phyloP scores from a whole-genome alignment of 2,797 vertebrate genomes.

The Cuniculus paca region DNA sequence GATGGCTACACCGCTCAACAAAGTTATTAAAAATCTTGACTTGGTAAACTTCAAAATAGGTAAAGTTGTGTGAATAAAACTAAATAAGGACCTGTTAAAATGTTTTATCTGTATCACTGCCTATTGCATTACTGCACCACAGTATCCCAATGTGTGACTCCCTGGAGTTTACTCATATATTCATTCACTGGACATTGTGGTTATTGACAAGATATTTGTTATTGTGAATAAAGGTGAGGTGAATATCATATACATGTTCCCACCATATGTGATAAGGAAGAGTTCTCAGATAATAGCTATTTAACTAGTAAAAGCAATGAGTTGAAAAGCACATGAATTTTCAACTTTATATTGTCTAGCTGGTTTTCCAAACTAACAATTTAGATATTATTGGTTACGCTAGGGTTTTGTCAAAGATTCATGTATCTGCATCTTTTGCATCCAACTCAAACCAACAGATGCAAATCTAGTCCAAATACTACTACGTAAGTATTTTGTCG shows the following conservation, averaged over 20 bases:
- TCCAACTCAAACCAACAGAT: neutral
- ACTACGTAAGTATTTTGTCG: neutral
- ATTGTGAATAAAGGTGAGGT: neutral
- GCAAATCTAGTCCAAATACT: neutral
- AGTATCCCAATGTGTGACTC: neutral
- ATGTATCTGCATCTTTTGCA: neutral
- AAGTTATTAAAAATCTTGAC: conserved; percentile 6
- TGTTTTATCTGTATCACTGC: neutral
- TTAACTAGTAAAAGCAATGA: neutral
- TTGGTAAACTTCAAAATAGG: neutral
- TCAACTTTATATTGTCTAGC: neutral
- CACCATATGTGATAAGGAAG: neutral
- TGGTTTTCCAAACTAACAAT: neutral
- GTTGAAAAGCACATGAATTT: neutral
- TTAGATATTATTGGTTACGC: neutral
- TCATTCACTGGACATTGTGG: neutral
- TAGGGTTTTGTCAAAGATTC: neutral
- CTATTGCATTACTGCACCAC: neutral
- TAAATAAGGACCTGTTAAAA: neutral
- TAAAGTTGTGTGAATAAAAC: neutral
- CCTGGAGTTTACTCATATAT: neutral
- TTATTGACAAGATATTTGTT: neutral
- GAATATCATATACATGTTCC: neutral
- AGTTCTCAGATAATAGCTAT: neutral
- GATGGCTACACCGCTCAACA: neutral